Evolutionary conservation across 2,888 invertebrate species (phyloP), one percentile per base, ranked within the genome.

Genomic region (Leptarthrus brevirostris): DNA sequence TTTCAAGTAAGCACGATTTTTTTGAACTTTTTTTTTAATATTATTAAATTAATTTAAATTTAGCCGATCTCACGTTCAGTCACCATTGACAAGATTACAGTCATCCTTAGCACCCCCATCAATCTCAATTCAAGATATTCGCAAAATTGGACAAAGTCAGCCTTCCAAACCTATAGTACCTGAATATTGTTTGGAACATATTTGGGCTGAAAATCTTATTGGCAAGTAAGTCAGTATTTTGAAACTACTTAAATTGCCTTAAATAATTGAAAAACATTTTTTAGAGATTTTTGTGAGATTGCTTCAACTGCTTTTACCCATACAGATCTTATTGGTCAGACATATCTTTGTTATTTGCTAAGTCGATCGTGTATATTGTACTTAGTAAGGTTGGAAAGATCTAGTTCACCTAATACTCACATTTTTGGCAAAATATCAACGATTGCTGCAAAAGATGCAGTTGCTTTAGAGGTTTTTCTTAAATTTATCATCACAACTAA

Each of bases 241-340:
- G 3, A 40, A 30, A 30, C 0, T 34, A 30, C 8, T 56, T 3
- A 30, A 30, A 12, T 26, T 24, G 24, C n/a, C 14, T 16, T 44
- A 44, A 22, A 18, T 8, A 10, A 12, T 52, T 18, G 10, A 8
- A 3, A 52, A 16, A 8, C 30, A n/a, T n/a, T n/a, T n/a, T n/a
- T n/a, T n/a, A 86, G 88, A 79, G 86, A 88, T 78, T 81, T 82
- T 80, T 79, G 86, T 78, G 89, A 90, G 76, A 87, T 89, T 76
- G 91, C 93, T 4, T 87, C 89, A 0, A 93, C 92, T 80, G 93
- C 93, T 0, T 96, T 97, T 79, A 83, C 96, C 24, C 92, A 92
- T 66, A 90, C 90, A n/a, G 96, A 97, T 86, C 86, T 96, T 66
- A 91, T 94, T 40, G 94, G 93, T 0, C 94, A 96, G 82, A 90